phyloP scores from a whole-genome alignment of 2,888 invertebrate species.

The Miltochrista miniata region DNA sequence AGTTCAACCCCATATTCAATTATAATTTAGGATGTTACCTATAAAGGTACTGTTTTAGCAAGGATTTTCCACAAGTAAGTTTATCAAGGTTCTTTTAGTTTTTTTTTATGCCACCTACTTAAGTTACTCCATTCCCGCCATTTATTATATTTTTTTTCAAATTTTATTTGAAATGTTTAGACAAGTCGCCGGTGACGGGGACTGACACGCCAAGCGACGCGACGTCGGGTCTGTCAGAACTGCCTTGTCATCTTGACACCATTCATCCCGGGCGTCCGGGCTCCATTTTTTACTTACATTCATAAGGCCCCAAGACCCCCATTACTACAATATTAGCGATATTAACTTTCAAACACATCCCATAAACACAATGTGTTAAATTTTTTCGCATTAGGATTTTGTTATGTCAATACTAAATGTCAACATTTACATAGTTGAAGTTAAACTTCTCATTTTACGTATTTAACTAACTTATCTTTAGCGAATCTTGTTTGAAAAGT shows the following conservation, averaged over 20 bases:
- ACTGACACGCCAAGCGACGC: slow-evolving; percentile 45
- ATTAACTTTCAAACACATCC: slow-evolving; percentile 16
- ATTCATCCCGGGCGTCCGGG: slow-evolving; percentile 74
- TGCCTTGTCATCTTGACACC: slow-evolving; percentile 80
- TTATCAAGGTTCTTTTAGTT: not conserved
- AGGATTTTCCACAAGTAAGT: too few species aligned
- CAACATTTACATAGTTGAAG: not conserved
- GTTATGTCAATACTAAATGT: not conserved
- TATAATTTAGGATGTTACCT: too few species aligned
- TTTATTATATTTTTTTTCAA: too few species aligned
- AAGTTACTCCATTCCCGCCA: too few species aligned
- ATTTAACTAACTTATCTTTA: too few species aligned
- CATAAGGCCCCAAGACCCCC: slow-evolving; percentile 19
- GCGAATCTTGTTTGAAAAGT: too few species aligned
- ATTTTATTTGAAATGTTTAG: slow-evolving; percentile 15
- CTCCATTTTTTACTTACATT: slow-evolving; percentile 40
- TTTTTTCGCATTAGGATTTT: slow-evolving; percentile 60
- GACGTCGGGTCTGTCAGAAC: slow-evolving; percentile 56
- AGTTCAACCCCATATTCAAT: too few species aligned
- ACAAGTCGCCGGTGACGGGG: slow-evolving; percentile 27
- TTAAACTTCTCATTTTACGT: not conserved
- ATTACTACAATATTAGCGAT: slow-evolving; percentile 28
- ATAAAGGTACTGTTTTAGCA: too few species aligned
- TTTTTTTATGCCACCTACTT: too few species aligned
- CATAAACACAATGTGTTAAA: slow-evolving; percentile 29